Conservation (phyloP, 2,888 invertebrate genomes). For the Diarsia brunnea region DNA sequence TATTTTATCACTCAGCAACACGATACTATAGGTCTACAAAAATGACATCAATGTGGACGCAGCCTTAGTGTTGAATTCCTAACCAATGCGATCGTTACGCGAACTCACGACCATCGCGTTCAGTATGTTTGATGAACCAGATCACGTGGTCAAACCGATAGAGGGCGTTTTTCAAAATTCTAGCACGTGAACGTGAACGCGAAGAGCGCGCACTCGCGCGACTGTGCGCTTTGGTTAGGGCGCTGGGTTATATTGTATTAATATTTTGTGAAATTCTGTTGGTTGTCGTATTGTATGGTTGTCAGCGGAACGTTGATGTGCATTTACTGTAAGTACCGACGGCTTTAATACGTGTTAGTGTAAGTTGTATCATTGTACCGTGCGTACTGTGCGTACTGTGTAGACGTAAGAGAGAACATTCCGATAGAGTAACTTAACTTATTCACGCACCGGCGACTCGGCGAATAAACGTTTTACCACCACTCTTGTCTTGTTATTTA, state of each 20-base stretch:
- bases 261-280: slow-evolving; percentile 2
- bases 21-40: neutral
- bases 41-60: neutral
- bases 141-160: neutral
- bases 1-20: neutral
- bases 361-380: slow-evolving; percentile 33
- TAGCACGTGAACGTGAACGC: neutral
- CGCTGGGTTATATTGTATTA: neutral
- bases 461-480: slow-evolving; percentile 63
- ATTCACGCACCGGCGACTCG: slow-evolving; percentile 73
- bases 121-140: neutral
- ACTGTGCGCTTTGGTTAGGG: neutral
- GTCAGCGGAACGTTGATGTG: slow-evolving; percentile 45
- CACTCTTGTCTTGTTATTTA: slow-evolving; percentile 45
- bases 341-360: slow-evolving; percentile 79
- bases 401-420: slow-evolving; percentile 70
- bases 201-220: neutral
- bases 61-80: neutral
- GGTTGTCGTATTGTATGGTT: neutral
- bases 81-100: neutral
- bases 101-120: neutral
- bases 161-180: neutral
- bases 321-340: slow-evolving; percentile 75
- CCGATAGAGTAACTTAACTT: slow-evolving; percentile 82
- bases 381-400: neutral